Base-by-base conservation (phyloP, 64 coral and sea anemone species). In the Montipora cactus region DNA sequence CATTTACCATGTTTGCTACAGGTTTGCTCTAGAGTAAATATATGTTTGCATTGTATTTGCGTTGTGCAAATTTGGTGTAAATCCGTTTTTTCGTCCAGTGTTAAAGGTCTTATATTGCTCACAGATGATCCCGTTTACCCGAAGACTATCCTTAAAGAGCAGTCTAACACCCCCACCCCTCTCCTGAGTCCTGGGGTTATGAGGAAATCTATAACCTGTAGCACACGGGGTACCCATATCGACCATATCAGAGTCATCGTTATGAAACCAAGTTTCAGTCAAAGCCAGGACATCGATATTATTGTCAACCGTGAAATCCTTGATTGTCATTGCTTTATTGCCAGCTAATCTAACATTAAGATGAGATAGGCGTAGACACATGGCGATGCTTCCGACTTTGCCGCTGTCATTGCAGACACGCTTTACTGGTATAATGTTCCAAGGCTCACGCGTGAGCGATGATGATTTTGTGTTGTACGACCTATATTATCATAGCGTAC, bases 181-280 rank as follows among this genome's bases (percentile, higher is more conserved):
- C 47, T 59, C 53, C 66, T 90, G 49, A 48, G 57, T 47, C 62
- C 59, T 90, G 62, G 77, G 77, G 44, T 67, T 47, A 80, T 90
- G 89, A 4, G 80, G 76, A 9, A 90, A 67, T 90, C 89, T 90
- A 69, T 90, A 90, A 66, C 89, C 76, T 69, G 89, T 67, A 47
- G 89, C 55, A 75, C 89, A 90, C 47, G 70, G 14, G 78, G 89
- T 80, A 48, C 89, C 76, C 44, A 90, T 80, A 45, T 80, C 89
- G 16, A 90, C 51, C 13, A 28, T 21, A 50, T 80, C 76, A 47
- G n/a, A 44, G 18, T 47, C 8, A 47, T 62, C 89, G 80, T 44
- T 25, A 47, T 62, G 76, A 55, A 90, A 69, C 76, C 88, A 78
- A 5, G 75, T 77, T 67, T 78, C 88, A 79, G 88, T 90, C 66